phyloP scores from a whole-genome alignment of 92 coral and sea anemone species.

The Nematostella vectensis region DNA sequence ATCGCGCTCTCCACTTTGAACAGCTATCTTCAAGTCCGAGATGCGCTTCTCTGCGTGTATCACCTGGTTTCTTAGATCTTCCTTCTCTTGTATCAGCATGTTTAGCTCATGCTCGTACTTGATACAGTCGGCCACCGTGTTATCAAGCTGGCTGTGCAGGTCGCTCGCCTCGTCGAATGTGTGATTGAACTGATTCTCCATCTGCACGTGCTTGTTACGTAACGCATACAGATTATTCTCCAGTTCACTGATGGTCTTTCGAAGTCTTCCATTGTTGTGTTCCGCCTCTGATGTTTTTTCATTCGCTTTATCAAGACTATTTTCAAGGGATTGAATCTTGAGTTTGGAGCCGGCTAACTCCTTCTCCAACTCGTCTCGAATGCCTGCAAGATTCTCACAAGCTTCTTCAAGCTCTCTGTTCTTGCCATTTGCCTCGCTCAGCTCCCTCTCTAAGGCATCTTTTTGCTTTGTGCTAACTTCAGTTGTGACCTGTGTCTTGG shows the following conservation, averaged over 20 bases:
- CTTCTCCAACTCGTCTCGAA: conserved; percentile 77
- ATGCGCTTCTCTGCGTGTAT: conserved; percentile 67
- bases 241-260: conserved; percentile 65
- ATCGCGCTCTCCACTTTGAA: conserved; percentile 75
- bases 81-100: conserved; percentile 56
- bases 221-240: conserved; percentile 76
- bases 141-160: conserved; percentile 50
- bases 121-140: conserved; percentile 40
- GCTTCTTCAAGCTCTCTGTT: conserved; percentile 80
- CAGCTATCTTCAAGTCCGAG: conserved; percentile 52
- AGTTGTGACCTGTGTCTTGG: conserved; percentile 78
- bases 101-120: conserved; percentile 63
- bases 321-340: conserved; percentile 71
- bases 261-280: conserved; percentile 65
- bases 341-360: conserved; percentile 61
- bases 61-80: conserved; percentile 73
- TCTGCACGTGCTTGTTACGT: conserved; percentile 64
- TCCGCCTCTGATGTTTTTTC: conserved; percentile 76
- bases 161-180: conserved; percentile 57
- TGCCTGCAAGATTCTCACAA: conserved; percentile 51
- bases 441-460: conserved; percentile 67
- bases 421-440: conserved; percentile 67
- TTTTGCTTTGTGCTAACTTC: conserved; percentile 73
- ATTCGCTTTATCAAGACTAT: conserved; percentile 64
- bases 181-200: conserved; percentile 73